Evolutionary conservation across 2,113 vertebrate genomes (phyloP).

Genomic region (Collichthys lucidus): DNA sequence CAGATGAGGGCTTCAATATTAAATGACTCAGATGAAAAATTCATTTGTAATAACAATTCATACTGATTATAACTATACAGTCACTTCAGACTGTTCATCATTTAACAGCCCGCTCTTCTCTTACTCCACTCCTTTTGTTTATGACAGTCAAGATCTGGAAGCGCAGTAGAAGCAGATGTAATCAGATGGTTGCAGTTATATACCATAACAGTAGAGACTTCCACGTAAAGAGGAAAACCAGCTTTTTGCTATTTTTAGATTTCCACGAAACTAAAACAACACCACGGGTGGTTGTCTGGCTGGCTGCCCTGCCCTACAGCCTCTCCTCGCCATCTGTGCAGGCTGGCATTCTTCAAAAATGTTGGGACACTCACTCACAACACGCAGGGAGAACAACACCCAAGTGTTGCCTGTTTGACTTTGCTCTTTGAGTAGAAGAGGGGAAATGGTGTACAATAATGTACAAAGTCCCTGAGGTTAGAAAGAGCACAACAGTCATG

Average conservation of each 20-base stretch:
- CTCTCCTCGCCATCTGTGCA: conserved; percentile 49
- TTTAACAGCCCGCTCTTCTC: not conserved
- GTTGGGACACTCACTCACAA: conserved; percentile 9
- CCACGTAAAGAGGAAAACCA: conserved; percentile 21
- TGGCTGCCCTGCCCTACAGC: conserved; percentile 10
- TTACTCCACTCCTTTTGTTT: not conserved
- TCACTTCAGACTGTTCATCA: not conserved
- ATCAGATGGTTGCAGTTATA: not conserved
- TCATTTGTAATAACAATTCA: not conserved
- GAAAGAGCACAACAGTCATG: not conserved
- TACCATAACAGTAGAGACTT: conserved; percentile 7
- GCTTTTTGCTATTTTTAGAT: conserved; percentile 58
- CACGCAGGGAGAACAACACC: conserved; percentile 18
- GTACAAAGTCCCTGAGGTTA: conserved; percentile 2
- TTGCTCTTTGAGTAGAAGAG: not conserved
- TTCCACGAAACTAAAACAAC: conserved; percentile 60
- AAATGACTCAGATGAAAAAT: not conserved
- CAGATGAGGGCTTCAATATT: not conserved
- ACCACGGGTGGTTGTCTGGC: not conserved
- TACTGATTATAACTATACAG: not conserved
- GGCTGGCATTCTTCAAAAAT: conserved; percentile 44
- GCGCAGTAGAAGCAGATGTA: conserved; percentile 2
- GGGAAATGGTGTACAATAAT: not conserved
- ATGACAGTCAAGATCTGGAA: not conserved
- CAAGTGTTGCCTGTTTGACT: conserved; percentile 31